Evolutionary conservation across 1,140 invertebrate species (phyloP), one percentile per base, ranked within the genome.

Genomic region (Drosophila willistoni): DNA sequence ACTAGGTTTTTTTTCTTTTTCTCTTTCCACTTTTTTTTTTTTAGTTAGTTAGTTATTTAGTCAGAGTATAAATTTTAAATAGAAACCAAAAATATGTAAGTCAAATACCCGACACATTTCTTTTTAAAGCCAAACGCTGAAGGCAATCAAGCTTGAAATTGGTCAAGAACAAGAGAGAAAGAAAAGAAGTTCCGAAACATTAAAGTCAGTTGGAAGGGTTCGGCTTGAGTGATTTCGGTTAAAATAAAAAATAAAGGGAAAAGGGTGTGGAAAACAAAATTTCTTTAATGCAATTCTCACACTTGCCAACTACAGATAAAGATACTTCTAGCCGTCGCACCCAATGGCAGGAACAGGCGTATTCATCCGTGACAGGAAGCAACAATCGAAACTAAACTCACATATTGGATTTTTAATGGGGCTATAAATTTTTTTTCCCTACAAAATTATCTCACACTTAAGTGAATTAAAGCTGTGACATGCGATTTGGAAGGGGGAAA

Each of bases 141-240:
- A 74, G 57, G 66, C 83, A 83, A 86, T 87, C 76, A 77, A 87
- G 79, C 83, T 69, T 87, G 81, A 86, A 87, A 87, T 86, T 87
- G 10, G 13, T 68, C 68, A 65, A 41, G 64, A 75, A 68, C 72
- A 68, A 75, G 72, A 62, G 61, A 72, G 67, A 72, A 64, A 69
- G 54, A 66, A 39, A 59, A 59, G 57, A 42, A 61, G 59, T 61
- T 39, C 39, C 44, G 17, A 39, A 61, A 61, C 59, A 57, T 57
- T 57, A 57, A 57, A 57, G 56, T 36, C 56, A 36, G 14, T 57
- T 12, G 56, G 56, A 36, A 17, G 7, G 3, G 56, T 57, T 57
- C 56, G 19, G 56, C 29, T 17, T 14, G 56, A 57, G 14, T 36
- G 56, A 36, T 29, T 57, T 14, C 13, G 56, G 29, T 34, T 19